Evolutionary conservation across 92 coral and sea anemone species (phyloP), one percentile per base, ranked within the genome.

Genomic region (Porites divaricata): DNA sequence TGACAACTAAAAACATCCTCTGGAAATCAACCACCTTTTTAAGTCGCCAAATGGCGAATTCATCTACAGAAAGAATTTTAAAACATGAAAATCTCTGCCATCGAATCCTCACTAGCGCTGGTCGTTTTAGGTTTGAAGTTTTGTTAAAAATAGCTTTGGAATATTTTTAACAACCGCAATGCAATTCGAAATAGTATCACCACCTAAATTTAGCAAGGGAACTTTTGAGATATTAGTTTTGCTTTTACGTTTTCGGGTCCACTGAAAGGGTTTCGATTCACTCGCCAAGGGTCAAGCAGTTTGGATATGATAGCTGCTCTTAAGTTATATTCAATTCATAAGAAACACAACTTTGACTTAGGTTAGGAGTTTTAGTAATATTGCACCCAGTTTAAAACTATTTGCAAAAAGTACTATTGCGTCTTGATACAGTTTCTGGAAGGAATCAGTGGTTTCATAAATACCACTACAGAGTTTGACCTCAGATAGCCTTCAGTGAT

Each of bases 191-290:
- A 63, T 50, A 66, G 84, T 25, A 79, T 81, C 13, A 61, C 20
- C n/a, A 13, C 49, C 86, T 82, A 82, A 72, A 82, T 61, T 82
- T 82, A 82, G 86, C 85, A 54, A 19, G 49, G 45, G 64, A 73
- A 25, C 51, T 22, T 61, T 53, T 49, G 9, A 16, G 57, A 82
- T 82, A 82, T 82, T 73, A 82, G 22, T 23, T 72, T 71, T 72
- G 79, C 61, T 17, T 82, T 15, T 59, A 65, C 85, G 41, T 72
- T 72, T 63, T 74, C 49, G 70, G 79, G 54, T 35, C 45, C 45
- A 35, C 3, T 48, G 25, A 73, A 63, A 72, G 25, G 68, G 58
- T 81, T 63, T 82, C 63, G 72, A 53, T 12, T 21, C 63, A 25
- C 72, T 82, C 56, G 12, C 76, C 20, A 59, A 72, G 79, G 86